Percentiles rank a stretch among this genome's conserved stretches.
Evolutionary conservation across 2,888 invertebrate genomes (phyloP).

Genomic region (Nephrotoma flavescens): DNA sequence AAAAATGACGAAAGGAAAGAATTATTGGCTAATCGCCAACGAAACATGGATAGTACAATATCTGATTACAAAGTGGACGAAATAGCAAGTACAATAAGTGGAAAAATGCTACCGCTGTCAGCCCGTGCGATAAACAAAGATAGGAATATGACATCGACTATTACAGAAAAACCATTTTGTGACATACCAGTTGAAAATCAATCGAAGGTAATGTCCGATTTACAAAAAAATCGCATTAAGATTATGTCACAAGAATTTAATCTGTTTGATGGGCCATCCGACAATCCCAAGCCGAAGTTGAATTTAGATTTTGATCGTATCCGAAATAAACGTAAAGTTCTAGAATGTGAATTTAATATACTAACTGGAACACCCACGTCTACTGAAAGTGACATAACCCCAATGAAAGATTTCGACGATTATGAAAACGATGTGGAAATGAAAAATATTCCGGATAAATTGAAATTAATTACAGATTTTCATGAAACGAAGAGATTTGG

Average conservation of each 20-base stretch:
- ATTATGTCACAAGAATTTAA: conserved; percentile 23
- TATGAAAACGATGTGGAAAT: conserved; percentile 13
- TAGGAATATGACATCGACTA: conserved; percentile 15
- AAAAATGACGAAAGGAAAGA: conserved; percentile 6
- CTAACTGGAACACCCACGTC: conserved; percentile 22
- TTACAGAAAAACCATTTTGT: conserved; percentile 11
- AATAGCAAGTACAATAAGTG: background rate
- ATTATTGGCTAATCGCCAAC: conserved; percentile 3
- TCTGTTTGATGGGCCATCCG: conserved; percentile 15
- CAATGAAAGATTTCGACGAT: conserved; percentile 10
- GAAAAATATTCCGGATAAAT: background rate
- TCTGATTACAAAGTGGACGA: background rate
- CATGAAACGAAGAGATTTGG: conserved; percentile 1
- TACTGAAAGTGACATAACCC: conserved; percentile 17
- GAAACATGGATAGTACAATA: background rate
- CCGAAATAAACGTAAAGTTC: conserved; percentile 19
- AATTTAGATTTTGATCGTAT: conserved; percentile 19
- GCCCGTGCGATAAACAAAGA: background rate
- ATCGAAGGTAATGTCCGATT: conserved; percentile 19
- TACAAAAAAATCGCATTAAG: conserved; percentile 28
- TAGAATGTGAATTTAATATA: conserved; percentile 21
- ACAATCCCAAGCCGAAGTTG: conserved; percentile 10
- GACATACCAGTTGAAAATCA: background rate
- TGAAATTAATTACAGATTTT: conserved; percentile 1
- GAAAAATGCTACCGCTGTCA: background rate